Evolutionary conservation across 2,888 invertebrate genomes (phyloP).

Genomic region (Drosophila trichaetosa): DNA sequence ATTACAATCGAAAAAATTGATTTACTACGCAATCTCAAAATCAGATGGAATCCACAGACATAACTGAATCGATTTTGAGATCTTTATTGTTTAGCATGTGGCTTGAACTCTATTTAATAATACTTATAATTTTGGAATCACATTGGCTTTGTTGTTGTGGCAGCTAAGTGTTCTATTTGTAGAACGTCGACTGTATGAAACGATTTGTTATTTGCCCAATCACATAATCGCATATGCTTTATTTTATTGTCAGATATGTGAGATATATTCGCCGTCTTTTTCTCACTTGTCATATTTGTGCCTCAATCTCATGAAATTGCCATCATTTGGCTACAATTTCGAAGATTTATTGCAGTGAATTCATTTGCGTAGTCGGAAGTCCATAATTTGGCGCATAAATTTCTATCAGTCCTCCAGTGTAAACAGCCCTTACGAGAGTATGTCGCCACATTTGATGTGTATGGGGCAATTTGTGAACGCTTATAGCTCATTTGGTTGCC

Average conservation of each 20-base stretch:
- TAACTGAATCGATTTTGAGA: neutral
- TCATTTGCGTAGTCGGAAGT: constrained; percentile 63
- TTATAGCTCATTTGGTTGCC: constrained; percentile 75
- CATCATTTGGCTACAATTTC: constrained; percentile 28
- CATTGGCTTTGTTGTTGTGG: neutral
- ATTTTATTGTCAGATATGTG: constrained; percentile 8
- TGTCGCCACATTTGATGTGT: constrained; percentile 31
- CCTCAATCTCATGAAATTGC: constrained; percentile 29
- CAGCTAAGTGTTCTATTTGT: neutral
- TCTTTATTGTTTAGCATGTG: neutral
- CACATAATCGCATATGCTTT: constrained; percentile 11
- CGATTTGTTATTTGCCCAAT: neutral
- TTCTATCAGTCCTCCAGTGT: constrained; percentile 50
- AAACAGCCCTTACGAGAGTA: constrained; percentile 9
- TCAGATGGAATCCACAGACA: neutral
- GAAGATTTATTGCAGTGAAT: constrained; percentile 68
- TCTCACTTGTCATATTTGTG: constrained; percentile 21
- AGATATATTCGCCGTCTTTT: constrained; percentile 11
- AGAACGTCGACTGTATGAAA: neutral
- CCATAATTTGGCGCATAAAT: constrained; percentile 73
- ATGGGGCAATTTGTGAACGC: constrained; percentile 53
- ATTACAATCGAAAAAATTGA: neutral
- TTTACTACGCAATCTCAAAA: neutral
- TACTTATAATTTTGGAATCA: neutral
- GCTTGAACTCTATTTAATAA: neutral